Conservation (phyloP, 2,113 vertebrate species). For the Microtus pennsylvanicus region DNA sequence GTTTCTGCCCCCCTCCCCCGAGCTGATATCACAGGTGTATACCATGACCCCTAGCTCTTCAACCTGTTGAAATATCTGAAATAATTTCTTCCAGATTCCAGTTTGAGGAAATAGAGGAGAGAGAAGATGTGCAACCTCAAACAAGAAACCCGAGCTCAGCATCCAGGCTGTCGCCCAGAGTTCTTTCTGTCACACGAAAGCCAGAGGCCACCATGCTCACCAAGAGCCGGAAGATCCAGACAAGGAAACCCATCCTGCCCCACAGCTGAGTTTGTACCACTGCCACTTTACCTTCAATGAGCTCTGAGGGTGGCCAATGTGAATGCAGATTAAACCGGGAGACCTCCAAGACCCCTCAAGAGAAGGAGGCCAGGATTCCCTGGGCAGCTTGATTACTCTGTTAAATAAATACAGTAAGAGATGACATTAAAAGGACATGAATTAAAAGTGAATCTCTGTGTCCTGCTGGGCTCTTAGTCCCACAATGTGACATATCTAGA, state of each 20-base stretch:
- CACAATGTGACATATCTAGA: not conserved
- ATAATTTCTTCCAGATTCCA: not conserved
- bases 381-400: not conserved
- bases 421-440: not conserved
- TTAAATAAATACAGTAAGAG: conserved; percentile 7
- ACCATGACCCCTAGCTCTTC: not conserved
- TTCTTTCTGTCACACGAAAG: not conserved
- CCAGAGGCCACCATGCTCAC: not conserved
- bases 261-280: not conserved
- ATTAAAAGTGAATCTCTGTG: not conserved
- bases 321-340: not conserved
- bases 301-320: not conserved
- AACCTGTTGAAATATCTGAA: not conserved
- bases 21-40: not conserved
- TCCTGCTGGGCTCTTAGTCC: not conserved
- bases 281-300: not conserved
- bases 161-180: not conserved
- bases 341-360: not conserved
- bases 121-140: no score
- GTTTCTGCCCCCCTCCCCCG: no score
- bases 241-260: not conserved
- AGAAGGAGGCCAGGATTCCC: not conserved
- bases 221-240: not conserved
- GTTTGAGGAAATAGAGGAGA: not conserved
- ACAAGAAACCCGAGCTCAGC: not conserved